phyloP scores from a whole-genome alignment of 1,140 invertebrate genomes.

The Tenebrio molitor region DNA sequence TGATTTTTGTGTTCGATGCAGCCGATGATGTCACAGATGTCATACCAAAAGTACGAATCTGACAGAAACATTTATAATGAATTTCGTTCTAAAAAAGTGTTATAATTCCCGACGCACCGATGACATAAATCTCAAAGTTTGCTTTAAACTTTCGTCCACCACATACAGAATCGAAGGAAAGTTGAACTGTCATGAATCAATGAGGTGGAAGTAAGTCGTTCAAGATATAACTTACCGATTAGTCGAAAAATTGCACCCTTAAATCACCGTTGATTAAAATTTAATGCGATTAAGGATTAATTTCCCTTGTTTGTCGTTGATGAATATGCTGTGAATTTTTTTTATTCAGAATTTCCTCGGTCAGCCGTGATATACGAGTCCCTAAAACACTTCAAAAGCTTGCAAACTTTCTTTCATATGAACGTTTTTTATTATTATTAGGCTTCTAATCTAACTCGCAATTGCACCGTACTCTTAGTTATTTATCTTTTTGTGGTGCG shows the following conservation, averaged over 20 bases:
- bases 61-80: not conserved
- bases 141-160: slow-evolving; percentile 15
- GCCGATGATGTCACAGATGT: not conserved
- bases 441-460: slow-evolving; percentile 6
- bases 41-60: not conserved
- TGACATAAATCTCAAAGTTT: not conserved
- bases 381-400: slow-evolving; percentile 12
- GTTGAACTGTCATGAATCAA: not conserved
- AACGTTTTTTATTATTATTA: slow-evolving; percentile 26
- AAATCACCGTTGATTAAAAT: slow-evolving; percentile 25
- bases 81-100: not conserved
- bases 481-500: slow-evolving; percentile 25
- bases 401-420: not conserved
- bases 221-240: not conserved
- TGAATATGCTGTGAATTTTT: slow-evolving; percentile 3
- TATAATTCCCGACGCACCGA: not conserved
- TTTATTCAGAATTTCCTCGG: not conserved
- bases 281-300: slow-evolving; percentile 12
- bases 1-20: not conserved
- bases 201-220: not conserved
- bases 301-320: slow-evolving; percentile 3
- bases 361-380: slow-evolving; percentile 6
- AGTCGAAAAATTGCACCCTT: not conserved
- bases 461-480: slow-evolving; percentile 25
- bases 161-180: not conserved